These are phyloP conservation scores for Phengaris alcon DNA, from an alignment of 2,888 invertebrate species.

Conservation along the genomic window DNA sequence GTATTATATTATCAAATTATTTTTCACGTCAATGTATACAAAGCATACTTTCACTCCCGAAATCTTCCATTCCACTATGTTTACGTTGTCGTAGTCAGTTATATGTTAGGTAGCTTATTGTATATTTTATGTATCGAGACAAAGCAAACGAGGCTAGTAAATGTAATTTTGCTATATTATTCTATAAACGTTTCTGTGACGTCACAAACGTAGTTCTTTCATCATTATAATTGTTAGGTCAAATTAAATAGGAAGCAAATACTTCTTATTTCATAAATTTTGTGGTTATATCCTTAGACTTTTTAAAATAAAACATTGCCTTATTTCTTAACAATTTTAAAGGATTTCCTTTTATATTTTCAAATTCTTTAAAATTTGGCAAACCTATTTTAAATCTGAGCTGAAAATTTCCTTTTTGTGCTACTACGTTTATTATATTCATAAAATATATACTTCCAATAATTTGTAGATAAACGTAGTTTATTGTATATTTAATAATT, in stretches of 20 bases:
- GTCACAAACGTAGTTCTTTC: constrained; percentile 20
- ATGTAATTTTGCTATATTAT: constrained; percentile 13
- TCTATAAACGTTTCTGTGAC: constrained; percentile 28
- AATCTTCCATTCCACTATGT: constrained; percentile 40
- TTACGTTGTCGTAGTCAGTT: constrained; percentile 74
- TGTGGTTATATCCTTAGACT: neutral
- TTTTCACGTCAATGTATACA: neutral
- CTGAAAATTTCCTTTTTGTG: neutral
- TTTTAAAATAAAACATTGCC: neutral
- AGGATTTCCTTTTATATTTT: neutral
- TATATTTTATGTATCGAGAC: constrained; percentile 62
- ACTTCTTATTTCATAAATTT: neutral
- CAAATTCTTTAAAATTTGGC: neutral
- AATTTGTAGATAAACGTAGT: constrained; percentile 21
- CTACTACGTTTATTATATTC: neutral
- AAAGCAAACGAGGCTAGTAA: constrained; percentile 70
- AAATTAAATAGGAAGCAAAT: neutral
- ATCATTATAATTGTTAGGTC: neutral
- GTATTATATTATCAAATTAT: neutral
- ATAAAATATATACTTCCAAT: constrained; percentile 4
- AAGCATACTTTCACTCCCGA: neutral
- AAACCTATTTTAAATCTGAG: neutral
- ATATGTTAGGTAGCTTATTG: constrained; percentile 54
- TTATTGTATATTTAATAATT: constrained; percentile 13
- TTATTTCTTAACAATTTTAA: neutral